phyloP scores from a whole-genome alignment of 2,113 vertebrate species.

The Dolichallabes microphthalmus region DNA sequence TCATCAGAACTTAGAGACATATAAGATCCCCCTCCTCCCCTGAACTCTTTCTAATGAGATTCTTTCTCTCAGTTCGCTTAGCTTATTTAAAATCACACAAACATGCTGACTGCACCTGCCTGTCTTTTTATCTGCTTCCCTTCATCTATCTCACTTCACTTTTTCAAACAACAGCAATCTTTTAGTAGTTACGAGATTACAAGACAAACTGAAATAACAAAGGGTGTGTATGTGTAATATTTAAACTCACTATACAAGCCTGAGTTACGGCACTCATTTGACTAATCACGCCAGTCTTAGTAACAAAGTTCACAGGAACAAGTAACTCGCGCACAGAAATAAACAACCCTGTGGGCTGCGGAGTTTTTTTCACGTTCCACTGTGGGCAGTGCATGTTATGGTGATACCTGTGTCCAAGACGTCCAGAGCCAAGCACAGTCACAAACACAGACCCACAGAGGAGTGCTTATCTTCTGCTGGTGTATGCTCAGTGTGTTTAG shows the following conservation, averaged over 20 bases:
- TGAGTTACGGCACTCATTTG: conserved; percentile 2
- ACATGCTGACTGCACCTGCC: conserved; percentile 1
- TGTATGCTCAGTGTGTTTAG: not conserved
- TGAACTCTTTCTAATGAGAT: not conserved
- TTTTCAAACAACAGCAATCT: not conserved
- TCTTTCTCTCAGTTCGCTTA: not conserved
- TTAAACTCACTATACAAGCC: conserved; percentile 4
- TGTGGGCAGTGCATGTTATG: not conserved
- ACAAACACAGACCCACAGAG: not conserved
- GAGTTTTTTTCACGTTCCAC: not conserved
- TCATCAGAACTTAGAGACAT: not conserved
- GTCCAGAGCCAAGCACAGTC: not conserved
- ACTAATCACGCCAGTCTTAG: not conserved
- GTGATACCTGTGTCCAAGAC: not conserved
- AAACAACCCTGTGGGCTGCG: not conserved
- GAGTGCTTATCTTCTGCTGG: not conserved
- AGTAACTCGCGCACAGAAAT: not conserved
- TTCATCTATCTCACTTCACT: too few species aligned
- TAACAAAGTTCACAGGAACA: conserved; percentile 18
- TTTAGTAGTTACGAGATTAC: not conserved
- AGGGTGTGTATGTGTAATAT: conserved; percentile 22
- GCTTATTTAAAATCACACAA: not conserved
- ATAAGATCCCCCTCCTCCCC: not conserved
- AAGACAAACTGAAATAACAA: conserved; percentile 12
- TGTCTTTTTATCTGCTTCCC: not conserved